Percentiles rank a stretch among this genome's conserved stretches.
Evolutionary conservation across 2,113 vertebrate species (phyloP).

Genomic region (Strix aluco): DNA sequence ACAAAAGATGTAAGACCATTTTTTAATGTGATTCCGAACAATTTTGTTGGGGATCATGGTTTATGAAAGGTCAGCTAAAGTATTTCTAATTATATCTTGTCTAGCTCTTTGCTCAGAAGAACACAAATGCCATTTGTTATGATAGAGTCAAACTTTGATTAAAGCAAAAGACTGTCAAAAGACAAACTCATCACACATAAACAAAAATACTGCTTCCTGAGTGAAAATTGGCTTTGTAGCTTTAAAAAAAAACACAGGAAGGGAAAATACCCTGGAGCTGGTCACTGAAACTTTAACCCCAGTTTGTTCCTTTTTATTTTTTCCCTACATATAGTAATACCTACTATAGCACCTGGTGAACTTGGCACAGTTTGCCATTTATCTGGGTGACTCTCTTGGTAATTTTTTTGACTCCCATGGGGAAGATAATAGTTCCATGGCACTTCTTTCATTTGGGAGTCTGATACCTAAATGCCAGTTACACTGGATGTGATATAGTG

Average conservation of each 20-base stretch:
- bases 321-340: neutral
- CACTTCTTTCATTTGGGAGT: neutral
- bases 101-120: conserved; percentile 44
- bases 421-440: neutral
- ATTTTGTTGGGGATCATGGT: conserved; percentile 68
- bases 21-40: conserved; percentile 72
- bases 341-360: neutral
- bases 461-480: neutral
- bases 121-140: conserved; percentile 55
- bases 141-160: conserved; percentile 59
- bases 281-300: neutral
- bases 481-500: neutral
- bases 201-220: neutral
- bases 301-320: neutral
- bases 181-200: neutral
- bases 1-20: conserved; percentile 82
- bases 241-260: neutral
- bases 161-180: conserved; percentile 45
- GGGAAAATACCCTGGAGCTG: neutral
- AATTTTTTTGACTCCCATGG: neutral
- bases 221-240: neutral
- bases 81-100: conserved; percentile 75
- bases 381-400: neutral
- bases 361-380: neutral
- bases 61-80: conserved; percentile 77